Evolutionary conservation across 2,888 invertebrate genomes (phyloP).

Genomic region (Spatulosminthurus flaviceps): DNA sequence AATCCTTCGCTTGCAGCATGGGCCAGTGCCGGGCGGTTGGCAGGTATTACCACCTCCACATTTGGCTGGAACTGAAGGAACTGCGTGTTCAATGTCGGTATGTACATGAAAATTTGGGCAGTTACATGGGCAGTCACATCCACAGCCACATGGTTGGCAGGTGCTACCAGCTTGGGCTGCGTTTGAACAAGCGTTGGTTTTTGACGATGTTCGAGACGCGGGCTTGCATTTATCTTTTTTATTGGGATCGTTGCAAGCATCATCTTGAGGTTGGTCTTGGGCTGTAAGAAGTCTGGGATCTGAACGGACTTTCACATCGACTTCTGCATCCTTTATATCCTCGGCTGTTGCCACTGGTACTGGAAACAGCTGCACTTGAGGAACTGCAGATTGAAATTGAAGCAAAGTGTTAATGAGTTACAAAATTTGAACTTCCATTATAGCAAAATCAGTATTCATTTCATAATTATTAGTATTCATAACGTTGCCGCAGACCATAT

Average conservation of each 20-base stretch:
- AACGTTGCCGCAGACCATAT: no score
- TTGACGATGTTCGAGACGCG: no score
- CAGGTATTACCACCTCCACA: background rate
- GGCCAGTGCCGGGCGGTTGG: no score
- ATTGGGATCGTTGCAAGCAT: background rate
- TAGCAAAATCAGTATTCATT: no score
- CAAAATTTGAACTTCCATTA: no score
- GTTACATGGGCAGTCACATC: background rate
- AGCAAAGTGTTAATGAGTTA: no score
- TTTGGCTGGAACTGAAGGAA: no score
- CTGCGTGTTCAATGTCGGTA: background rate
- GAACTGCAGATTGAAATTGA: no score
- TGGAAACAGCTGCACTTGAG: constrained; percentile 37
- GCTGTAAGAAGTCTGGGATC: background rate
- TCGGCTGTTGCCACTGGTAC: constrained; percentile 25
- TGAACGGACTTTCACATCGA: constrained; percentile 5
- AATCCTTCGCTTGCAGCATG: constrained; percentile 24
- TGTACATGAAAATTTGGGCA: background rate
- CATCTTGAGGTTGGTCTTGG: background rate
- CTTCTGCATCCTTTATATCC: constrained; percentile 14
- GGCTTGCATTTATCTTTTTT: background rate
- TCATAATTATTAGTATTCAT: no score
- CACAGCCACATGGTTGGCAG: background rate
- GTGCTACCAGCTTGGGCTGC: constrained; percentile 3
- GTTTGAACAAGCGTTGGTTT: background rate